Evolutionary conservation across 2,797 vertebrate genomes (phyloP), one percentile per base, ranked within the genome.

Genomic region (Tragopan temminckii): DNA sequence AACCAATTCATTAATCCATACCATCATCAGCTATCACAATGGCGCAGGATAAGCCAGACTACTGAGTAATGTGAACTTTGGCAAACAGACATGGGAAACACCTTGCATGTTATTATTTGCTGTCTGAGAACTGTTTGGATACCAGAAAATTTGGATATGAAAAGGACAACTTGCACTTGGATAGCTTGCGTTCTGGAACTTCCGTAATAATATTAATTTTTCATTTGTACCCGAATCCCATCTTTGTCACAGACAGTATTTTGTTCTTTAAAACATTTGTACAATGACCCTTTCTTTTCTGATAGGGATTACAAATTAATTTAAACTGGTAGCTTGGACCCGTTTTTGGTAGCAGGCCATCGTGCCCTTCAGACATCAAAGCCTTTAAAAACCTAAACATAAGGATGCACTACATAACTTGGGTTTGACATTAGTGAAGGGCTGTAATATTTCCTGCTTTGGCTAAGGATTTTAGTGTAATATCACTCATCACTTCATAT

Each of bases 1-100:
- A 94, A 89, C 17, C 69, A 80, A 92, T 80, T 90, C 61, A 80
- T 93, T 91, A 71, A 90, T 78, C 82, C 10, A 4, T 53, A 84
- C 21, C 58, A 71, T 42, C 33, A 76, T 36, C 78, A 89, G 45
- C 53, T 91, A 70, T 61, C 75, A 70, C 53, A 90, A 23, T 6
- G 45, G 35, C 1, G 1, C 9, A 2, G 63, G 53, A 42, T 70
- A 85, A 80, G 13, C 21, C 67, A 85, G 29, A 52, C 40, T 80
- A 74, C 57, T n/a, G 15, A 69, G 27, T 62, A 78, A 72, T 36
- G 23, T 59, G 40, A 87, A 81, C 31, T 82, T 74, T 64, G 46
- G 45, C 53, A 93, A 91, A 20, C 11, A 82, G 33, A 29, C 52
- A 80, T 42, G 38, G 24, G 80, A 71, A 91, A 75, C 36, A 90